A percentile compares a stretch with the other conserved stretches of the same genome.
These are phyloP conservation scores for Hucho hucho DNA, from an alignment of 2,113 vertebrate genomes.

Conservation along the genomic window DNA sequence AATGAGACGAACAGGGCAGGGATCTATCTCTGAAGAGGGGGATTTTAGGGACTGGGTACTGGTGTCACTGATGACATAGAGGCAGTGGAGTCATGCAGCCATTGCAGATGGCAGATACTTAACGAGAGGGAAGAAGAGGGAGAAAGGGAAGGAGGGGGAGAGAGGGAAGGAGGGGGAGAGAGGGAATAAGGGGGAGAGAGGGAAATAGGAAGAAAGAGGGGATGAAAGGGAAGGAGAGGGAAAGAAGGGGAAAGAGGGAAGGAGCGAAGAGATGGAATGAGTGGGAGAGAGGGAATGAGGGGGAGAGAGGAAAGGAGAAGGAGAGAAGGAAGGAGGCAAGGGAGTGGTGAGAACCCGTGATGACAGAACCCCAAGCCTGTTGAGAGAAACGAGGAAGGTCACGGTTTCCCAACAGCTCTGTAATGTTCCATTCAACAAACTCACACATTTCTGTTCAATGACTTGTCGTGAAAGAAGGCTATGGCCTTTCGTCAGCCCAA, in stretches of 20 bases:
- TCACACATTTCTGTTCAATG: slow-evolving; percentile 37
- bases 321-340: slow-evolving; percentile 7
- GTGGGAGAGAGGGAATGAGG: too few relatives aligned
- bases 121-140: slow-evolving; percentile 1
- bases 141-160: too few relatives aligned
- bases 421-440: slow-evolving; percentile 52
- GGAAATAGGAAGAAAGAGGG: too few relatives aligned
- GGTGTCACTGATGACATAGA: slow-evolving; percentile 59
- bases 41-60: background rate
- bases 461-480: slow-evolving; percentile 45
- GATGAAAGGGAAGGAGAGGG: too few relatives aligned
- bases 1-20: background rate
- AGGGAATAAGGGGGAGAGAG: too few relatives aligned
- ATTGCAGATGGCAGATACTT: slow-evolving; percentile 61
- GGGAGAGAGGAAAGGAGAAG: too few relatives aligned
- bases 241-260: too few relatives aligned
- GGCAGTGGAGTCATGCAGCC: slow-evolving; percentile 58
- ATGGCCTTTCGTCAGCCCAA: slow-evolving; percentile 55
- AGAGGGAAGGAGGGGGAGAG: too few relatives aligned
- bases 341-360: slow-evolving; percentile 35
- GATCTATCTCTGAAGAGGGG: background rate
- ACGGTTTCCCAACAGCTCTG: slow-evolving; percentile 51
- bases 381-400: slow-evolving; percentile 64
- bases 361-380: slow-evolving; percentile 50
- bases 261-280: too few relatives aligned